Evolutionary conservation across 2,888 invertebrate genomes (phyloP).

Genomic region (Andrena hattorfiana): DNA sequence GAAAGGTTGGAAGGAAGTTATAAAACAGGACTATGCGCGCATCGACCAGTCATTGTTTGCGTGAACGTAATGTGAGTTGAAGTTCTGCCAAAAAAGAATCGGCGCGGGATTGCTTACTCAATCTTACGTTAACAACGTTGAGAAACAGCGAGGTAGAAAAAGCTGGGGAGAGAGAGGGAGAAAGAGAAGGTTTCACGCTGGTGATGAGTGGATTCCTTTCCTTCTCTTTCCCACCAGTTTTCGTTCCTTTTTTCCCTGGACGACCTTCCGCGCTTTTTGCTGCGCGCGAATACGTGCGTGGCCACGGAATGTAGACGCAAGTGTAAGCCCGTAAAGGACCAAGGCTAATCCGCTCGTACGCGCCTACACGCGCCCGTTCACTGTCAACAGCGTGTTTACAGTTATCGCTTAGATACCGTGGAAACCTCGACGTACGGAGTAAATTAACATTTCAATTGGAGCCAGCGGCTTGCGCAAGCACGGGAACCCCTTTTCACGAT

Average conservation of each 20-base stretch:
- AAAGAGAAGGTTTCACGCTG: not conserved
- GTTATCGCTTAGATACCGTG: slow-evolving; percentile 33
- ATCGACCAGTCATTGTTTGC: slow-evolving; percentile 10
- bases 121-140: not conserved
- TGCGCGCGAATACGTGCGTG: not conserved
- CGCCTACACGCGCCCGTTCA: slow-evolving; percentile 15
- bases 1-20: slow-evolving; percentile 10
- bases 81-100: not conserved
- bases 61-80: not conserved
- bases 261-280: slow-evolving; percentile 29
- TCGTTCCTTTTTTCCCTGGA: not conserved
- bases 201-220: not conserved
- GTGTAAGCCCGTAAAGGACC: slow-evolving; percentile 42
- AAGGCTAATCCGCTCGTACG: slow-evolving; percentile 41
- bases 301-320: slow-evolving; percentile 16
- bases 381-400: slow-evolving; percentile 48
- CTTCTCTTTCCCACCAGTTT: not conserved
- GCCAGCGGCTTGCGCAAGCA: slow-evolving; percentile 30
- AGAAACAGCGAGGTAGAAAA: not conserved
- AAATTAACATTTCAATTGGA: slow-evolving; percentile 60
- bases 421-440: slow-evolving; percentile 42
- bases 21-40: not conserved
- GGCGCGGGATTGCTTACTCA: not conserved
- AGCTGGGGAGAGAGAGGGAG: not conserved
- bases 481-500: slow-evolving; percentile 13